Percentiles rank a stretch among this genome's conserved stretches.
phyloP scores from a whole-genome alignment of 2,797 vertebrate genomes.

The Dermochelys coriacea region DNA sequence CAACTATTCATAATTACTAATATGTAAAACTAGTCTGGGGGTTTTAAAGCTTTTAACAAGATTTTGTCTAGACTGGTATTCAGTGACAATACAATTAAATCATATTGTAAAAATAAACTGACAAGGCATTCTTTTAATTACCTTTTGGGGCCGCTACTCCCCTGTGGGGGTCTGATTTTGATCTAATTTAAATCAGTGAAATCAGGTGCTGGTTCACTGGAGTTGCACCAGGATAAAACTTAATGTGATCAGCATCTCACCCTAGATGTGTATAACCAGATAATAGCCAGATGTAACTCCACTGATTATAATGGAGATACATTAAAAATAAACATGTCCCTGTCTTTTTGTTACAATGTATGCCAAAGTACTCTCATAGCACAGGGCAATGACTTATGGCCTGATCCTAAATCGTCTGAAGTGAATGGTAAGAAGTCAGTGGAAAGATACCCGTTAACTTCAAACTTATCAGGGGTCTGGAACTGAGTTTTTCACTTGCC shows the following conservation, averaged over 20 bases:
- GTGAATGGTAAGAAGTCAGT: accelerated
- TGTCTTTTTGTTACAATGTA: neutral
- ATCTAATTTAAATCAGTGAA: neutral
- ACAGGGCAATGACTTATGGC: neutral
- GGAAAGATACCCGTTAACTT: neutral
- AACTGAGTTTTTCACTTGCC: neutral
- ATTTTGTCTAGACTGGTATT: conserved; percentile 78
- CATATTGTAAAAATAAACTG: conserved; percentile 12
- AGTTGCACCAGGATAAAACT: neutral
- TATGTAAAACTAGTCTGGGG: neutral
- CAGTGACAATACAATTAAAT: conserved; percentile 64
- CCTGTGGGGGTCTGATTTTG: conserved; percentile 31
- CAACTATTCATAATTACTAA: conserved; percentile 48
- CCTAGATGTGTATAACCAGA: accelerated
- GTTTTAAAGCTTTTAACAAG: conserved; percentile 71
- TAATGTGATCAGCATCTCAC: neutral
- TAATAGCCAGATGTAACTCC: neutral
- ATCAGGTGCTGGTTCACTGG: neutral
- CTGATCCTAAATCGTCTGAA: accelerated
- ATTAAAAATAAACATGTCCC: neutral
- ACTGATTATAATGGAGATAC: neutral
- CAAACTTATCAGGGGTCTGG: neutral
- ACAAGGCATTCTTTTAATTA: conserved; percentile 73
- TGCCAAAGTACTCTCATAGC: neutral
- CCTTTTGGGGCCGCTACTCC: conserved; percentile 45